phyloP scores from a whole-genome alignment of 1,140 invertebrate genomes.

The Zaprionus camerounensis region DNA sequence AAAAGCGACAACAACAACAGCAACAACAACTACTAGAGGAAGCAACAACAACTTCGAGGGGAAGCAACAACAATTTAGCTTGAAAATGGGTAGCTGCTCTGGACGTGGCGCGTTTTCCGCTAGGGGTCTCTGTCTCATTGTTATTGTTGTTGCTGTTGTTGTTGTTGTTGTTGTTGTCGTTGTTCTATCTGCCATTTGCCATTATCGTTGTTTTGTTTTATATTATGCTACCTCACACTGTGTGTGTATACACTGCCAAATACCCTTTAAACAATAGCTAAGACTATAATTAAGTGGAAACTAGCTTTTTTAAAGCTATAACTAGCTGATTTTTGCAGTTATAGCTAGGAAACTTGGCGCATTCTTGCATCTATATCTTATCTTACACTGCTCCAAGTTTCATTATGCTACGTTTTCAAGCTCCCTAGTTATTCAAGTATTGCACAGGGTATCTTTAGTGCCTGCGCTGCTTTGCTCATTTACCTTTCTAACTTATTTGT shows the following conservation, averaged over 20 bases:
- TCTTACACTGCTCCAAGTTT: neutral
- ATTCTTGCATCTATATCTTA: neutral
- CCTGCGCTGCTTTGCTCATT: neutral
- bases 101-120: conserved; percentile 22
- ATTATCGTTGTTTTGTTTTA: conserved; percentile 67
- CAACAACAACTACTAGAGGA: neutral
- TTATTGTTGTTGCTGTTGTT: too few relatives aligned
- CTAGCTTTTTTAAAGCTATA: neutral
- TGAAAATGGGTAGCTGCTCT: conserved; percentile 43
- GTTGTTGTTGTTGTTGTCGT: neutral
- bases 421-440: neutral
- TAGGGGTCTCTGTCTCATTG: conserved; percentile 4
- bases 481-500: conserved; percentile 24
- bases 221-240: conserved; percentile 8
- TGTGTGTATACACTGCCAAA: neutral
- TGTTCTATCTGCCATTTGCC: conserved; percentile 58
- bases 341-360: neutral
- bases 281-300: neutral
- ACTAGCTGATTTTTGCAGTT: neutral
- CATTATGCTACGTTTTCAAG: accelerated
- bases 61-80: conserved; percentile 30
- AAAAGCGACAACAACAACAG: conserved; percentile 50
- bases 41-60: conserved; percentile 16
- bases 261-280: neutral
- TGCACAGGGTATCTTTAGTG: neutral